A percentile compares a stretch with the other conserved stretches of the same genome.
These are phyloP conservation scores for Molorchus minor DNA, from an alignment of 2,888 invertebrate genomes.

Conservation along the genomic window DNA sequence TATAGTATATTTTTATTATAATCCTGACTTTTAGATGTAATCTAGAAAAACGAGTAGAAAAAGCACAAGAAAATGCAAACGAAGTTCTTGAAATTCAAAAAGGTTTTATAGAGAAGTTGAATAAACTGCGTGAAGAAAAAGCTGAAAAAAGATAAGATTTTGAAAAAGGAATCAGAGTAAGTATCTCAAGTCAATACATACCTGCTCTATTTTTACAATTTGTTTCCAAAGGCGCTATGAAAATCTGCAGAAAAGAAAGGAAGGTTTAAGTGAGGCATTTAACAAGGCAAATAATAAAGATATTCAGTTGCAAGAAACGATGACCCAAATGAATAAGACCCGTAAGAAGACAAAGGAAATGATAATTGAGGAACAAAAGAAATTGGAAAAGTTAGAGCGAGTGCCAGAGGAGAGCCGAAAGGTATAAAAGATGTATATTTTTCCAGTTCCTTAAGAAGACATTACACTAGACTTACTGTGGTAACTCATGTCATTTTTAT, in stretches of 20 bases:
- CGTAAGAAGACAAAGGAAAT: conserved; percentile 78
- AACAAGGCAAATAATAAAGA: conserved; percentile 73
- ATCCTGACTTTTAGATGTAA: conserved; percentile 63
- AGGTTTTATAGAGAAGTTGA: conserved; percentile 68
- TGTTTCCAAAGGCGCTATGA: conserved; percentile 59
- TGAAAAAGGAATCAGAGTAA: conserved; percentile 48
- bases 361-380: conserved; percentile 72
- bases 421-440: conserved; percentile 62
- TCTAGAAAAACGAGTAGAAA: conserved; percentile 67
- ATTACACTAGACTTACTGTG: too few relatives aligned
- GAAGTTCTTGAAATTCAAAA: conserved; percentile 71
- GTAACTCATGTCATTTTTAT: too few relatives aligned
- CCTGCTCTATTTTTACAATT: background rate
- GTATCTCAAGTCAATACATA: conserved; percentile 27
- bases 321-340: conserved; percentile 75
- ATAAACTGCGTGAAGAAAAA: conserved; percentile 64
- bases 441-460: too few relatives aligned
- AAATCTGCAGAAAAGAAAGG: conserved; percentile 59
- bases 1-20: conserved; percentile 5
- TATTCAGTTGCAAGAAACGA: conserved; percentile 72
- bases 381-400: conserved; percentile 71
- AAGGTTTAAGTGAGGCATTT: conserved; percentile 64
- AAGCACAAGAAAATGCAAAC: conserved; percentile 65
- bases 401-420: conserved; percentile 78
- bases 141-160: conserved; percentile 59